These are phyloP conservation scores for Pristionchus entomophagus DNA, from an alignment of 2,888 invertebrate genomes.

Conservation along the genomic window DNA sequence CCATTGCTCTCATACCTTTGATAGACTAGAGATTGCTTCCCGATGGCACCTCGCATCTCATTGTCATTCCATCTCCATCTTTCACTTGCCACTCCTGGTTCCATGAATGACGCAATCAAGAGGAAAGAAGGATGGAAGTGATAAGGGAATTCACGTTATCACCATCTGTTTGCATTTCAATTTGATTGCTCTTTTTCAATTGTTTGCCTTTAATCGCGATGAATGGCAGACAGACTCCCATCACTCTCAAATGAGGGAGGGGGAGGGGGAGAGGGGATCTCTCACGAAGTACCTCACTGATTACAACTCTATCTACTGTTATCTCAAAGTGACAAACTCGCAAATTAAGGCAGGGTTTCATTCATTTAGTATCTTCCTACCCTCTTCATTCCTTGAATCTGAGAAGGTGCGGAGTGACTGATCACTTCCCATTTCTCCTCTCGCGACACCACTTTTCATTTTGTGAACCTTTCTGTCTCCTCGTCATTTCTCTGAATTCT, in stretches of 20 bases:
- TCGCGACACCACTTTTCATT: background rate
- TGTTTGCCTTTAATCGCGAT: background rate
- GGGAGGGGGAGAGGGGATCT: background rate
- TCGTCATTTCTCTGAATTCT: slow-evolving; percentile 6
- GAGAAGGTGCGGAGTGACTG: background rate
- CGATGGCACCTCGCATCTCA: background rate
- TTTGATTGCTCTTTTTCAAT: slow-evolving; percentile 34
- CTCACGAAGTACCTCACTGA: background rate
- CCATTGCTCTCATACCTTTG: background rate
- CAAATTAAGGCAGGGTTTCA: no score
- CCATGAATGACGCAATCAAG: background rate
- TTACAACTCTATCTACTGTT: background rate
- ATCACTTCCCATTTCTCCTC: slow-evolving; percentile 14
- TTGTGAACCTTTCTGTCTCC: slow-evolving; percentile 2
- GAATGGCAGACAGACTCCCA: slow-evolving; percentile 3
- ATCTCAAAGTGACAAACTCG: no score
- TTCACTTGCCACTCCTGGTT: background rate
- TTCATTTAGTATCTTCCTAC: background rate
- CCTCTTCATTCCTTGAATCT: background rate
- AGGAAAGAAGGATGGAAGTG: slow-evolving; percentile 16
- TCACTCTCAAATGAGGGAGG: background rate
- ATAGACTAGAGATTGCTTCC: no score
- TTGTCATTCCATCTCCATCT: background rate
- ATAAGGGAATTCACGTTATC: slow-evolving; percentile 24
- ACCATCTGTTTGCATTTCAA: slow-evolving; percentile 33